Evolutionary conservation across 2,113 vertebrate species (phyloP).

Genomic region (Aegotheles bennettii): DNA sequence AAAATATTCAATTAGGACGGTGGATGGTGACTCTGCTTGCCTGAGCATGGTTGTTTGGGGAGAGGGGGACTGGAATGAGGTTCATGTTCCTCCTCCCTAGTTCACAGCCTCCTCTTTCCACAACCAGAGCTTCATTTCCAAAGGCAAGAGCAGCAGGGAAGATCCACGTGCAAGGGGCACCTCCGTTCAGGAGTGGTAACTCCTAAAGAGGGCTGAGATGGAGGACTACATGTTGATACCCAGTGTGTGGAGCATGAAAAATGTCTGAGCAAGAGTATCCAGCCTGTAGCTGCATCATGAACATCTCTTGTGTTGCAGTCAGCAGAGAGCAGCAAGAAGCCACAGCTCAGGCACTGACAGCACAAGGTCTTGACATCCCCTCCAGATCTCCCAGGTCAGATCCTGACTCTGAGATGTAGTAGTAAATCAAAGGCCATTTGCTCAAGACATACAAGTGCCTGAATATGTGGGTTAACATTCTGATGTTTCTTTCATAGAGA

Average conservation of each 20-base stretch:
- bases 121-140: not conserved
- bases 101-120: not conserved
- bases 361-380: not conserved
- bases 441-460: not conserved
- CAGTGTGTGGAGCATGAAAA: not conserved
- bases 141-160: not conserved
- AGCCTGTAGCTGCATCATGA: not conserved
- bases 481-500: not conserved
- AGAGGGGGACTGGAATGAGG: not conserved
- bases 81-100: not conserved
- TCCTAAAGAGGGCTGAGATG: not conserved
- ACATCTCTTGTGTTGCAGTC: rapidly evolving
- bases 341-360: not conserved
- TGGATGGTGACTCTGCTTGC: not conserved
- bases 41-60: not conserved
- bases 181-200: not conserved
- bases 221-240: not conserved
- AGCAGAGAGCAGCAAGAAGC: not conserved
- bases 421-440: not conserved
- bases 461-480: rapidly evolving
- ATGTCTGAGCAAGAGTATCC: not conserved
- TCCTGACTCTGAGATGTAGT: rapidly evolving
- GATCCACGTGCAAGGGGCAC: rapidly evolving
- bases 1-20: not conserved
- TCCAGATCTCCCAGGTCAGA: not conserved